A percentile compares a stretch with the other conserved stretches of the same genome.
Conservation (phyloP, 2,888 invertebrate genomes). For the Theretra japonica region DNA sequence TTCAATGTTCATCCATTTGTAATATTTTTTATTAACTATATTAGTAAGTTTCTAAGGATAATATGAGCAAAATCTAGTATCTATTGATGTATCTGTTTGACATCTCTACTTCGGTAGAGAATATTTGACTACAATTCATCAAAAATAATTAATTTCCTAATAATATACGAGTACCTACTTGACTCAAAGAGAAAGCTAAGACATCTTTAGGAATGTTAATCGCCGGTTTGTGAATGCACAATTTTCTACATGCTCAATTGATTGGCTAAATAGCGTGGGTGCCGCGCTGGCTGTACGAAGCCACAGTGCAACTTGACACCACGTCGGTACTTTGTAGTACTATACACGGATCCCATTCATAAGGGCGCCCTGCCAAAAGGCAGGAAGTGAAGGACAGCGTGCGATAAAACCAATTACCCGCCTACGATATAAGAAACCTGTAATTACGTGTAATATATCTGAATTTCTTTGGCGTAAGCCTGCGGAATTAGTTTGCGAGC, state of each 20-base stretch:
- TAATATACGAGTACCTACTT: background rate
- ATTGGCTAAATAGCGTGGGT: slow-evolving; percentile 60
- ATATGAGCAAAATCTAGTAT: no score
- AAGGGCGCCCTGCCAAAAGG: slow-evolving; percentile 66
- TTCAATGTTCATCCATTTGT: no score
- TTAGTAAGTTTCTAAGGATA: no score
- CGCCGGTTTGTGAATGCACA: slow-evolving; percentile 38
- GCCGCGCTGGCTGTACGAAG: slow-evolving; percentile 62
- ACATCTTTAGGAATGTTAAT: background rate
- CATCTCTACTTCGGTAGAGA: background rate
- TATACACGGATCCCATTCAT: slow-evolving; percentile 53
- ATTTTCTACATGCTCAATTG: slow-evolving; percentile 47
- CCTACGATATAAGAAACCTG: slow-evolving; percentile 81
- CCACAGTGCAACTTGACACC: slow-evolving; percentile 61
- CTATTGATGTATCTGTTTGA: no score
- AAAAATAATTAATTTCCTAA: background rate
- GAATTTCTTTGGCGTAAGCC: slow-evolving; percentile 67
- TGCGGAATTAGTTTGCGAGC: slow-evolving; percentile 35
- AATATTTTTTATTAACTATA: no score
- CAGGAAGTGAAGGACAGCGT: slow-evolving; percentile 81
- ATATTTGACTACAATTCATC: background rate
- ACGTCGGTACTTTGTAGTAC: slow-evolving; percentile 65
- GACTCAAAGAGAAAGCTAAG: background rate
- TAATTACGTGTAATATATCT: slow-evolving; percentile 80
- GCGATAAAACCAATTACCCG: slow-evolving; percentile 81